Conservation (phyloP, 2,888 invertebrate genomes). For the Ophion obscuratus region DNA sequence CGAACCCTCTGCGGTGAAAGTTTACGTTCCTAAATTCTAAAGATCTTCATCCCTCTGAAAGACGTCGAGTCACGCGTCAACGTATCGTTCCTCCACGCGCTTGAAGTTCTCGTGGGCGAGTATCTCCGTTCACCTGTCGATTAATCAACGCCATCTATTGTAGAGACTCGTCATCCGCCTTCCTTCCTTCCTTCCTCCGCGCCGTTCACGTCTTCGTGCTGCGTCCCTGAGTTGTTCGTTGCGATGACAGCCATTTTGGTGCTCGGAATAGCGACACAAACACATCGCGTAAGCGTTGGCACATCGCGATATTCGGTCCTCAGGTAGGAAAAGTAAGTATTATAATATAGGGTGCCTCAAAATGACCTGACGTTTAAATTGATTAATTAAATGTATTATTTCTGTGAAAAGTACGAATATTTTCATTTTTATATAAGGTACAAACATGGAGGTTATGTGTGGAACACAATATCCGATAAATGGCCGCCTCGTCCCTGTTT, state of each 20-base stretch:
- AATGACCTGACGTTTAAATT: too few species aligned
- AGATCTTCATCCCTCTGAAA: slow-evolving; percentile 30
- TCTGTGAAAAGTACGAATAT: too few species aligned
- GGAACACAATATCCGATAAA: too few species aligned
- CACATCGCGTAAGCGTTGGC: too few species aligned
- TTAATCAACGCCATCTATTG: slow-evolving; percentile 48
- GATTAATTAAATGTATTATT: too few species aligned
- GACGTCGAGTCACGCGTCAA: slow-evolving; percentile 28
- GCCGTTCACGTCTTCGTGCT: not conserved
- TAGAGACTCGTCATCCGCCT: not conserved
- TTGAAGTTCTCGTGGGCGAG: slow-evolving; percentile 4
- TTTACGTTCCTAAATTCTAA: slow-evolving; percentile 53
- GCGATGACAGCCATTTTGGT: not conserved
- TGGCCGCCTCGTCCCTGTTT: too few species aligned
- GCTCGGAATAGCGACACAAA: not conserved
- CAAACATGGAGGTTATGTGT: too few species aligned
- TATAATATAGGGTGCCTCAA: not conserved
- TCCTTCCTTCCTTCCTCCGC: not conserved
- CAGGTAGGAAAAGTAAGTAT: not conserved
- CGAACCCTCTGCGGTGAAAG: not conserved
- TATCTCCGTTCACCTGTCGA: slow-evolving; percentile 33
- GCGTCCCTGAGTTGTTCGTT: not conserved
- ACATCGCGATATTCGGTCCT: not conserved
- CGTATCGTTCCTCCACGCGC: slow-evolving; percentile 9
- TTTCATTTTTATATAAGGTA: too few species aligned